Conservation (phyloP, 1,140 invertebrate species). For the Drosophila mojavensis region DNA sequence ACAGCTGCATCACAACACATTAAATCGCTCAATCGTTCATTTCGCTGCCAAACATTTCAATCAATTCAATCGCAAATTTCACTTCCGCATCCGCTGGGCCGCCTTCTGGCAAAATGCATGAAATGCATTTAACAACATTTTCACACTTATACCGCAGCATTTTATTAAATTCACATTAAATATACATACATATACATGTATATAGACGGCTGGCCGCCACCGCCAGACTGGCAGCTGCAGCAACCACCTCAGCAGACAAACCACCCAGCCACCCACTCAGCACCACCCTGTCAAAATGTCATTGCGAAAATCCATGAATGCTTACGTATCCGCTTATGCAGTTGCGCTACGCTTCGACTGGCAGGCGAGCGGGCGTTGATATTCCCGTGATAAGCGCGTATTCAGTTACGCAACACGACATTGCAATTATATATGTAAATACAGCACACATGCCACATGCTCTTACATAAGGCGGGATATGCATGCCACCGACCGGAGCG, state of each 20-base stretch:
- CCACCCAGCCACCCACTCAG: not conserved
- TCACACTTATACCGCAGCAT: conserved; percentile 76
- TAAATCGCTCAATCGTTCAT: conserved; percentile 13
- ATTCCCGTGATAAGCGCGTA: conserved; percentile 34
- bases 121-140: conserved; percentile 60
- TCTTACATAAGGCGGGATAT: not conserved
- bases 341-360: not conserved
- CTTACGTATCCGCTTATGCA: conserved; percentile 53
- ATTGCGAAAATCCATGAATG: conserved; percentile 49
- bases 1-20: conserved; percentile 42
- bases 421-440: conserved; percentile 76
- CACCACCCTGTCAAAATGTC: conserved; percentile 64
- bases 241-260: not conserved
- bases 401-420: conserved; percentile 59
- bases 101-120: conserved; percentile 20
- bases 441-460: conserved; percentile 13
- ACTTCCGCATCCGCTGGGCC: conserved; percentile 66
- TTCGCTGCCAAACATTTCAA: conserved; percentile 57
- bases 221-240: conserved; percentile 61
- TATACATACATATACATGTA: conserved; percentile 46
- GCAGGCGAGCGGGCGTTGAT: conserved; percentile 1
- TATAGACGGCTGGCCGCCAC: conserved; percentile 23
- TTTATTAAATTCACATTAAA: conserved; percentile 76
- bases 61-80: conserved; percentile 76
- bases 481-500: not conserved